phyloP scores from a whole-genome alignment of 2,888 invertebrate species.

The Drosophila tripunctata region DNA sequence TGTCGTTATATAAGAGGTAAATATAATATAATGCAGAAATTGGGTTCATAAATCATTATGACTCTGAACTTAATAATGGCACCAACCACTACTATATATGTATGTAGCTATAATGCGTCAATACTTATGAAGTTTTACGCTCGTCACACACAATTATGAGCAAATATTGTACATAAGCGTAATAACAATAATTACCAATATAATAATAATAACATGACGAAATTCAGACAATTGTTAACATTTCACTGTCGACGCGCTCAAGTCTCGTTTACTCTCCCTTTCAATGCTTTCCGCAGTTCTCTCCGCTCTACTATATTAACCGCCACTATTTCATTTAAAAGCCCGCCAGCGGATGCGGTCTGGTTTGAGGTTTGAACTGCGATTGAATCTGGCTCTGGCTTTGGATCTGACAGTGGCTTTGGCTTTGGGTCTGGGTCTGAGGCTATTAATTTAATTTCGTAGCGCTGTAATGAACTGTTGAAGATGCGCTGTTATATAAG shows the following conservation, averaged over 20 bases:
- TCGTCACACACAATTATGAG: slow-evolving; percentile 25
- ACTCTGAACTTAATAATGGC: slow-evolving; percentile 5
- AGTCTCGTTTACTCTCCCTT: slow-evolving; percentile 7
- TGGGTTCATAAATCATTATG: slow-evolving; percentile 4
- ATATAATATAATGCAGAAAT: not conserved
- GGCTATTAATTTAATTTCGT: slow-evolving; percentile 6
- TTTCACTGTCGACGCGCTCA: slow-evolving; percentile 53
- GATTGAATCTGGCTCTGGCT: not conserved
- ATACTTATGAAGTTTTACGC: slow-evolving; percentile 34
- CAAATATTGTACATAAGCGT: slow-evolving; percentile 20
- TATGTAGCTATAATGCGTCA: slow-evolving; percentile 13
- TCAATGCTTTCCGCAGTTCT: not conserved
- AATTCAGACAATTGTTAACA: slow-evolving; percentile 57
- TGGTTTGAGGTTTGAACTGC: not conserved
- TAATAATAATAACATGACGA: slow-evolving; percentile 22
- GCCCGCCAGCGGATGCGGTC: slow-evolving; percentile 1
- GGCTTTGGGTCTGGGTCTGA: not conserved
- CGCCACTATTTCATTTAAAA: slow-evolving; percentile 13
- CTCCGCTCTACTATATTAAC: not conserved
- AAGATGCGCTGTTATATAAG: slow-evolving; percentile 61
- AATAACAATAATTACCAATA: slow-evolving; percentile 22
- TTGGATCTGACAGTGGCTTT: no score
- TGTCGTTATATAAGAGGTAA: slow-evolving; percentile 48
- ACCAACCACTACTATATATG: not conserved
- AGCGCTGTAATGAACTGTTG: slow-evolving; percentile 43